A percentile compares a stretch with the other conserved stretches of the same genome.
These are phyloP conservation scores for Girardia tigrina DNA, from an alignment of 2,888 invertebrate species.

Conservation along the genomic window DNA sequence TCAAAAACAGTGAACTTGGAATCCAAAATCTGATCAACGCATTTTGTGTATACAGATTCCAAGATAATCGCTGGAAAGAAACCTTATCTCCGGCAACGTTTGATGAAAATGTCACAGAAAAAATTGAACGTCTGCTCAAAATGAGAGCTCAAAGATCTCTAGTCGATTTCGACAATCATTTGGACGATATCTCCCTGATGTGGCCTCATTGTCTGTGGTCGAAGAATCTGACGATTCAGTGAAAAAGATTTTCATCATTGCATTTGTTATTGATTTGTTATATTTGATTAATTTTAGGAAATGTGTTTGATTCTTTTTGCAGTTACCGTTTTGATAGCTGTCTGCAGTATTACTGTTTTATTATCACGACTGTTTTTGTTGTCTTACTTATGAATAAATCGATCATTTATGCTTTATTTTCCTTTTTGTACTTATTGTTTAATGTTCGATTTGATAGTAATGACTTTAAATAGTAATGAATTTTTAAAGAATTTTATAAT, in stretches of 20 bases:
- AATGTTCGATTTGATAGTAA: too few relatives aligned
- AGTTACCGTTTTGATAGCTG: neutral
- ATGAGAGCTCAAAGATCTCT: constrained; percentile 21
- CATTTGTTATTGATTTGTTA: neutral
- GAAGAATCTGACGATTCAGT: neutral
- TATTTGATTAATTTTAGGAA: constrained; percentile 7
- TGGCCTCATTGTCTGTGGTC: constrained; percentile 8
- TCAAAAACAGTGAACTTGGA: neutral
- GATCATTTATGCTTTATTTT: too few relatives aligned
- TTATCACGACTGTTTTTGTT: neutral
- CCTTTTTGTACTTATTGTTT: too few relatives aligned
- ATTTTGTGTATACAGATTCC: neutral
- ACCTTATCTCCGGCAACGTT: neutral
- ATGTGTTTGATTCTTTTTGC: neutral
- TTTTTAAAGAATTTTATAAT: too few relatives aligned
- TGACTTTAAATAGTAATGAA: too few relatives aligned
- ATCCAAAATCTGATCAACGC: neutral
- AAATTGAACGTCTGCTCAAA: constrained; percentile 20
- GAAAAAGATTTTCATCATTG: neutral
- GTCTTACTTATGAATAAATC: too few relatives aligned
- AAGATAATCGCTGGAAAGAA: constrained; percentile 9
- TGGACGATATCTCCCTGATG: constrained; percentile 27
- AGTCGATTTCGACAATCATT: constrained; percentile 31
- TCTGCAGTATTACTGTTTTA: neutral
- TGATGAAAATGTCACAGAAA: constrained; percentile 25